Percentiles rank a stretch among this genome's conserved stretches.
Evolutionary conservation across 2,797 vertebrate species (phyloP).

Genomic region (Acipenser ruthenus): DNA sequence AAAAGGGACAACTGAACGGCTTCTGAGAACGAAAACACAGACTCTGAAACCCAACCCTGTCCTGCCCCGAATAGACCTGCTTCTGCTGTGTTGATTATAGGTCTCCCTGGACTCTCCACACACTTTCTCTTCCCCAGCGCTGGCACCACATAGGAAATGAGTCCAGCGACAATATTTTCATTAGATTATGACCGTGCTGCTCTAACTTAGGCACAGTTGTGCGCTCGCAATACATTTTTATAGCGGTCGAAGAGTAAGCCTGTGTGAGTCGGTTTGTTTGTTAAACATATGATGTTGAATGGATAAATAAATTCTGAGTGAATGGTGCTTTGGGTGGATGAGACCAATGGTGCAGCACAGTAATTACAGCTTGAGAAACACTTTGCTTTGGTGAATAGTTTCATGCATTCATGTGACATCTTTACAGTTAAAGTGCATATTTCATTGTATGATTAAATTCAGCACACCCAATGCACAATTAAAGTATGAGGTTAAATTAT

Average conservation of each 20-base stretch:
- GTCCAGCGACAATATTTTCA: constrained; percentile 77
- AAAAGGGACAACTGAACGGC: constrained; percentile 43
- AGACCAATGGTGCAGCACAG: no score
- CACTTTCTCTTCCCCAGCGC: constrained; percentile 63
- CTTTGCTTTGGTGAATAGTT: no score
- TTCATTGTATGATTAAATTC: no score
- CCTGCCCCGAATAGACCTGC: constrained; percentile 39
- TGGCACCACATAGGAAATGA: constrained; percentile 78
- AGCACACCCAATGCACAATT: no score
- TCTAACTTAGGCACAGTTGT: constrained; percentile 61
- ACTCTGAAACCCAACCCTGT: constrained; percentile 51
- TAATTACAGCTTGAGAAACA: no score
- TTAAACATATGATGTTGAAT: constrained; percentile 48
- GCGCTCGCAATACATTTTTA: constrained; percentile 60
- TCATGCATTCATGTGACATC: no score
- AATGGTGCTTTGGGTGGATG: constrained; percentile 31
- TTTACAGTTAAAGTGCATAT: no score
- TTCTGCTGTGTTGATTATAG: constrained; percentile 50
- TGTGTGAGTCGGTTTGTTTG: constrained; percentile 48
- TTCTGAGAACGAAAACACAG: constrained; percentile 56
- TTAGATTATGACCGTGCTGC: constrained; percentile 71
- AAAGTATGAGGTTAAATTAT: no score
- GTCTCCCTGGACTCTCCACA: constrained; percentile 67
- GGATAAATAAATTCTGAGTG: constrained; percentile 39
- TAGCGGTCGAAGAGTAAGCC: constrained; percentile 50